Evolutionary conservation across 2,888 invertebrate genomes (phyloP).

Genomic region (Nycteola revayana): DNA sequence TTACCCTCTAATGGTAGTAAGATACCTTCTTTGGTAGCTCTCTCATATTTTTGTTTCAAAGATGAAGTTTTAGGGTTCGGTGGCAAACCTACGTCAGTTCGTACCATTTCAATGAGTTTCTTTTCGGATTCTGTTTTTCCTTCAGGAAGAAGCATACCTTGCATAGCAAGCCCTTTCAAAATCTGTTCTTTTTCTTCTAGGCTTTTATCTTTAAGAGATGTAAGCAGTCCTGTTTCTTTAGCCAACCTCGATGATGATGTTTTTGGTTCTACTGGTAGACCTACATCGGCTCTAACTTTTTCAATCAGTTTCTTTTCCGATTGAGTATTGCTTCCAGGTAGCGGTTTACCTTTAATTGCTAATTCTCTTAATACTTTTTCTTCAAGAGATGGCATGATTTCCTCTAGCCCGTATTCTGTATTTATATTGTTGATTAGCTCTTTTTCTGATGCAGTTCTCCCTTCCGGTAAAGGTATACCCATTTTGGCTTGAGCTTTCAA

Average conservation of each 20-base stretch:
- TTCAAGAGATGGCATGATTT: constrained; percentile 25
- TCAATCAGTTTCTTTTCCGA: constrained; percentile 35
- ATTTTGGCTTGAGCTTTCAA: constrained; percentile 22
- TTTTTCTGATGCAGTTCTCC: constrained; percentile 8
- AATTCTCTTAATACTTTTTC: constrained; percentile 32
- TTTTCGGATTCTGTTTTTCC: constrained; percentile 3
- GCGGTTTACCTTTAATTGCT: constrained; percentile 22
- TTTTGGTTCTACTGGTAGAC: constrained; percentile 37
- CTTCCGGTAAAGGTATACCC: constrained; percentile 22
- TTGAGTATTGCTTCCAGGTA: constrained; percentile 34
- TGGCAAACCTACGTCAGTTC: not conserved
- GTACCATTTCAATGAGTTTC: constrained; percentile 6
- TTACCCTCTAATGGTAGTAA: constrained; percentile 14
- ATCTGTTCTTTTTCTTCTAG: constrained; percentile 33
- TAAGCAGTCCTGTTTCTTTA: constrained; percentile 24
- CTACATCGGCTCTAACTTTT: constrained; percentile 37
- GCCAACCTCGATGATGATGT: constrained; percentile 28
- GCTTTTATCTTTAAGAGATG: constrained; percentile 26
- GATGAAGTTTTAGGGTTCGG: constrained; percentile 10
- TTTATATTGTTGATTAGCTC: constrained; percentile 3
- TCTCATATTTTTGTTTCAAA: constrained; percentile 10
- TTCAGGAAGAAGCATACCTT: constrained; percentile 26
- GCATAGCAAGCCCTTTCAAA: constrained; percentile 20
- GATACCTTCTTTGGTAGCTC: constrained; percentile 18
- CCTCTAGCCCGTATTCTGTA: constrained; percentile 12